Percentiles rank a stretch among this genome's conserved stretches.
phyloP scores from a whole-genome alignment of 2,888 invertebrate genomes.

The Dascillus cervinus region DNA sequence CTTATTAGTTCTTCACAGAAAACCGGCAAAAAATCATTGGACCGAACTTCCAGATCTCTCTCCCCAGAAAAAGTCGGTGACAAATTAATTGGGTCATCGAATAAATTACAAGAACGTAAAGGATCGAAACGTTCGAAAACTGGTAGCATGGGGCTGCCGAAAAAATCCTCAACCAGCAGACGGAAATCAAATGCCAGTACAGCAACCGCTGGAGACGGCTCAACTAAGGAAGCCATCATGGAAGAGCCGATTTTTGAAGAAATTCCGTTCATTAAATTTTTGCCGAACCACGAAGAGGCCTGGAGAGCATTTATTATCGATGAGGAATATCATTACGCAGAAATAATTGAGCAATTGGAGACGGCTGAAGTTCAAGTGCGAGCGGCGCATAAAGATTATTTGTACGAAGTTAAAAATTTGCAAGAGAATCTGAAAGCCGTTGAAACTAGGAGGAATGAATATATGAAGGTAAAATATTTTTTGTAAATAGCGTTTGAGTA shows the following conservation, averaged over 20 bases:
- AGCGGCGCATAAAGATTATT: slow-evolving; percentile 17
- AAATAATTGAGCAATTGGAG: slow-evolving; percentile 14
- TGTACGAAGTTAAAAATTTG: slow-evolving; percentile 18
- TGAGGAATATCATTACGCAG: slow-evolving; percentile 14
- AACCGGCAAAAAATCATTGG: too few species aligned
- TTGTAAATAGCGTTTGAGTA: neutral
- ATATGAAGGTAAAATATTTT: slow-evolving; percentile 16
- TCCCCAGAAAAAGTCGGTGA: too few species aligned
- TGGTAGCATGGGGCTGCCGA: slow-evolving; percentile 8
- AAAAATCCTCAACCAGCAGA: slow-evolving; percentile 9
- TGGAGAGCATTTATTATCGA: slow-evolving; percentile 21
- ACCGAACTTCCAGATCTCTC: too few species aligned
- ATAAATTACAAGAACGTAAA: neutral
- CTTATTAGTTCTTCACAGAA: too few species aligned
- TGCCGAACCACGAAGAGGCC: slow-evolving; percentile 22
- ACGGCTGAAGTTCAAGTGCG: slow-evolving; percentile 17
- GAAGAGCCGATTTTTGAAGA: slow-evolving; percentile 9
- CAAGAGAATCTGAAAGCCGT: slow-evolving; percentile 14
- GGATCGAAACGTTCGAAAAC: slow-evolving; percentile 8
- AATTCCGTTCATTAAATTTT: slow-evolving; percentile 11
- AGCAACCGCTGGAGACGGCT: slow-evolving; percentile 5
- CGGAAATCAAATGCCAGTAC: slow-evolving; percentile 10
- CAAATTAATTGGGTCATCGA: too few species aligned
- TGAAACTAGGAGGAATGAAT: slow-evolving; percentile 20
- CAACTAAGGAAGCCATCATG: slow-evolving; percentile 1